phyloP scores from a whole-genome alignment of 2,113 vertebrate species.

The Anhinga rufa region DNA sequence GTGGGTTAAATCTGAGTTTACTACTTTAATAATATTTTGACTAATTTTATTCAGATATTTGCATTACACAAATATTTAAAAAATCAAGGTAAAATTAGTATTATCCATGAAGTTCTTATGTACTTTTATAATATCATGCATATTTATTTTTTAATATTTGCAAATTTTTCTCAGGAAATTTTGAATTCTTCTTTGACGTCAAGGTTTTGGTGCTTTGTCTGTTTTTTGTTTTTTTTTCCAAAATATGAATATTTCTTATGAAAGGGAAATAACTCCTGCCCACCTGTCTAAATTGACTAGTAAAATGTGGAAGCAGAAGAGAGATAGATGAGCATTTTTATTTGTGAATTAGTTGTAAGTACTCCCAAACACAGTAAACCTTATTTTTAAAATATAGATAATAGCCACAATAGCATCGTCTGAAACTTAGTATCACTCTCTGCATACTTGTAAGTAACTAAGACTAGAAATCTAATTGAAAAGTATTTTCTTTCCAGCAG shows the following conservation, averaged over 20 bases:
- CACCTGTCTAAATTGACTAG: background rate
- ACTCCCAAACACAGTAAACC: background rate
- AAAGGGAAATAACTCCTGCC: background rate
- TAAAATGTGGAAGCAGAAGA: background rate
- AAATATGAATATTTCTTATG: background rate
- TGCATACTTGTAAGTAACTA: background rate
- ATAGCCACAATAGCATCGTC: background rate
- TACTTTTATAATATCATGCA: background rate
- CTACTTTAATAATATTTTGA: background rate
- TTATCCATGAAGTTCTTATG: background rate
- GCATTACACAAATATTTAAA: background rate
- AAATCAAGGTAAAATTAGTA: background rate
- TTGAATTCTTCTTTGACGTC: background rate
- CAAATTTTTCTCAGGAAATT: background rate
- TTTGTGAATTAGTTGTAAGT: background rate
- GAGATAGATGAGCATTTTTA: background rate
- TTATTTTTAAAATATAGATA: background rate
- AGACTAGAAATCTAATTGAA: background rate
- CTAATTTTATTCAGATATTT: background rate
- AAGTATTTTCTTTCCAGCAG: background rate
- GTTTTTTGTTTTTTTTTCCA: background rate
- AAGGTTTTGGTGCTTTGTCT: background rate
- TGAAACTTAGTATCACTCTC: background rate
- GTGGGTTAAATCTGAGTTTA: background rate
- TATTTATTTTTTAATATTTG: background rate